Evolutionary conservation across 2,888 invertebrate species (phyloP), one percentile per base, ranked within the genome.

Genomic region (Biston betularia): DNA sequence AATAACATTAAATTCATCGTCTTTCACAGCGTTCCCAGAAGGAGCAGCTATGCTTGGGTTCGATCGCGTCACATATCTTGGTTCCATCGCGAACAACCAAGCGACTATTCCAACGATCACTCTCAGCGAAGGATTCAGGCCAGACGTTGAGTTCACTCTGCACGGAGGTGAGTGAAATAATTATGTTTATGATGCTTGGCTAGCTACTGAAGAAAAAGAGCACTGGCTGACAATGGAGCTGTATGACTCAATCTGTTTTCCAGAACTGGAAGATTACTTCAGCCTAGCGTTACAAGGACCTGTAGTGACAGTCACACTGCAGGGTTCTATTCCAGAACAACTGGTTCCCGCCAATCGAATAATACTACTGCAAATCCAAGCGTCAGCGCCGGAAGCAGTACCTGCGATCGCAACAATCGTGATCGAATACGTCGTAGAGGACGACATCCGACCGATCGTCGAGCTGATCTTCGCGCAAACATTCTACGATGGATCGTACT

Each of bases 371-470:
- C 75, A 79, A 35, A 60, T 85, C 49, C 72, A 75, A 72, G 84
- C 84, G 5, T 54, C 77, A 7, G 75, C 76, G n/a, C 72, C 74
- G 0, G 62, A 69, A 53, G 55, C 79, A 15, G 8, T 74, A 12
- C 52, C 80, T 10, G 80, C 81, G 9, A 69, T 67, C 52, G 78
- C 85, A 14, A 75, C 79, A n/a, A 63, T 83, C 34, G 76, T 83
- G 38, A 48, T 84, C n/a, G 70, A 77, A 61, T 55, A 76, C 34
- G 42, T 72, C 0, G 63, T 46, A 10, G 66, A 74, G 0, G 70
- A 71, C 1, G 48, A 59, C 15, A 14, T 45, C 9, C 9, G 40
- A 9, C 33, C 63, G 6, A 40, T 62, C 2, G 68, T 69, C 14
- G 69, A 72, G 46, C 68, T 70, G 12, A 64, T 70, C 24, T 72